A percentile compares a stretch with the other conserved stretches of the same genome.
Conservation (phyloP, 2,888 invertebrate genomes). For the Micoletzkya japonica region DNA sequence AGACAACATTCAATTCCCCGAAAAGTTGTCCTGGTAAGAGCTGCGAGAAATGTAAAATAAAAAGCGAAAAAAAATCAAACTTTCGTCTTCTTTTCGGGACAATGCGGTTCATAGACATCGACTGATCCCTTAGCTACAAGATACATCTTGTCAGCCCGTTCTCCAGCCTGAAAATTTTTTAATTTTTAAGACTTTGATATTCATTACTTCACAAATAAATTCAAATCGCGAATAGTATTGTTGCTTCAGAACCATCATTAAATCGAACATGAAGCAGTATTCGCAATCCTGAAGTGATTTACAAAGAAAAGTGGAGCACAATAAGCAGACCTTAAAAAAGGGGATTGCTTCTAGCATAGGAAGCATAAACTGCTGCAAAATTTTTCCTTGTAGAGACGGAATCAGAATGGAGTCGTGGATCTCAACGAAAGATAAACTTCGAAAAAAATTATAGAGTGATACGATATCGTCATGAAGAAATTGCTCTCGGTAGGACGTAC, state of each 20-base stretch:
- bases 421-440: too few species aligned
- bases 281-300: conserved; percentile 44
- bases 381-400: conserved; percentile 49
- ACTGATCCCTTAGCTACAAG: conserved; percentile 51
- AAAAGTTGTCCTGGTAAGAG: conserved; percentile 47
- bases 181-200: neutral
- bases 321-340: neutral
- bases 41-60: conserved; percentile 13
- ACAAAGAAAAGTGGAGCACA: too few species aligned
- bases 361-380: conserved; percentile 54
- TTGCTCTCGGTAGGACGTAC: neutral
- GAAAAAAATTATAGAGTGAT: too few species aligned
- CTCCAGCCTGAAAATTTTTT: conserved; percentile 5
- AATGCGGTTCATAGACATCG: conserved; percentile 38
- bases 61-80: neutral
- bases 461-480: neutral
- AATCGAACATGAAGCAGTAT: conserved; percentile 50
- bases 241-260: conserved; percentile 54
- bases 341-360: neutral
- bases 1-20: conserved; percentile 54
- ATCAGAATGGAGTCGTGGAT: conserved; percentile 50
- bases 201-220: conserved; percentile 42
- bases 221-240: conserved; percentile 59
- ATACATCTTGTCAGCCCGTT: conserved; percentile 51
- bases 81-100: neutral